These are phyloP conservation scores for Folsomia candida DNA, from an alignment of 2,888 invertebrate species.

Conservation along the genomic window DNA sequence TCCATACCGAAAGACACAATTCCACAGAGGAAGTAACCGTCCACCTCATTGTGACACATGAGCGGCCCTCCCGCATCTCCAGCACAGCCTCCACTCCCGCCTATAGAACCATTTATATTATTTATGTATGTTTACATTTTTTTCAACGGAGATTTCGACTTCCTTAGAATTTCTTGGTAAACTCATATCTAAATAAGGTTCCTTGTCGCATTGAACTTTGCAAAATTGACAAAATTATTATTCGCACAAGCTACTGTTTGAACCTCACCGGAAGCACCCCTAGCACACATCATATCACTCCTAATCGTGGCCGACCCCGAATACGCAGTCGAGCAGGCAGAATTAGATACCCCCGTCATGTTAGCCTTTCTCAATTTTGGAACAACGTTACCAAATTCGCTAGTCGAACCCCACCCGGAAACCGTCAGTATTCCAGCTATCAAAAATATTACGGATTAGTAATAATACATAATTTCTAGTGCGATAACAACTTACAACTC, in stretches of 20 bases:
- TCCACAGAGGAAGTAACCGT: conserved; percentile 45
- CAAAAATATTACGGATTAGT: neutral
- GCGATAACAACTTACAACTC: neutral
- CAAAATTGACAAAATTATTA: too few relatives aligned
- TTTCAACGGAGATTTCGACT: too few relatives aligned
- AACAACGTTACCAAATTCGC: neutral
- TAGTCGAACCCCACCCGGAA: neutral
- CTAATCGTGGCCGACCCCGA: neutral
- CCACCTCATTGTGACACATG: neutral
- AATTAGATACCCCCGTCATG: neutral
- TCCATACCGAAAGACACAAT: neutral
- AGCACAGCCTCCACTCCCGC: neutral
- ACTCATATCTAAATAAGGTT: too few relatives aligned
- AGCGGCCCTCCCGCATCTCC: neutral
- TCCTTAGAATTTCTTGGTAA: too few relatives aligned
- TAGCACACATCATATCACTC: neutral
- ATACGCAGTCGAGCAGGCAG: neutral
- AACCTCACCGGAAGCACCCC: too few relatives aligned
- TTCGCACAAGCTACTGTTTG: too few relatives aligned
- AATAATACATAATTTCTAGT: neutral
- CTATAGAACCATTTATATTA: too few relatives aligned
- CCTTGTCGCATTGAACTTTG: too few relatives aligned
- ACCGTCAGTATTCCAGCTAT: neutral
- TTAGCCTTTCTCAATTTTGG: neutral
- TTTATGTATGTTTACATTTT: too few relatives aligned